Conservation (phyloP, 2,888 invertebrate species). For the Carterocephalus palaemon region DNA sequence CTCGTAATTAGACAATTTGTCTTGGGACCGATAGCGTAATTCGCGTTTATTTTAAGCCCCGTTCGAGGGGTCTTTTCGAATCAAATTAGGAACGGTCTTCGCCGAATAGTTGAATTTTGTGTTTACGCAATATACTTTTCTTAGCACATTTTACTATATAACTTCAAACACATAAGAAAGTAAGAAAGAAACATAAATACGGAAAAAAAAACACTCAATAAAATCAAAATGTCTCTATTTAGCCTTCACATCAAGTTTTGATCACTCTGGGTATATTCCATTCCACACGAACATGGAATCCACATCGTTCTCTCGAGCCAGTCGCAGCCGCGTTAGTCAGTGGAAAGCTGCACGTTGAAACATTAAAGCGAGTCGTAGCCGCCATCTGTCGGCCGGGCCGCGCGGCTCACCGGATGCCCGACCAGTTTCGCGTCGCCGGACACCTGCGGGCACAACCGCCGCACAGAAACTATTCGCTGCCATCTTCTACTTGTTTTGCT, state of each 20-base stretch:
- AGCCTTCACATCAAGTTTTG: no score
- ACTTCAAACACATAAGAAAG: no score
- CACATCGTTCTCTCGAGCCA: no score
- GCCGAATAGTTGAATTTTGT: no score
- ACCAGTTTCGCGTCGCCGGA: constrained; percentile 73
- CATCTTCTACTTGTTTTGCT: constrained; percentile 19
- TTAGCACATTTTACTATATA: no score
- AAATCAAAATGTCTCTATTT: no score
- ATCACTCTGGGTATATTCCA: no score
- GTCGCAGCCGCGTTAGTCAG: no score
- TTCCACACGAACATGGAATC: no score
- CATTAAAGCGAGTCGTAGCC: constrained; percentile 40
- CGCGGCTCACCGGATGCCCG: constrained; percentile 66
- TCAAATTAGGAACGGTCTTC: constrained; percentile 8
- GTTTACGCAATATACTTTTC: no score
- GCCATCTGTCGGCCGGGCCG: constrained; percentile 64
- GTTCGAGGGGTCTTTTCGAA: constrained; percentile 9
- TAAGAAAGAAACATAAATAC: no score
- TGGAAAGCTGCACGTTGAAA: constrained; percentile 35
- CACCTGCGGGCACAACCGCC: constrained; percentile 58
- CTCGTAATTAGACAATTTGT: constrained; percentile 64
- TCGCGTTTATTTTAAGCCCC: constrained; percentile 15
- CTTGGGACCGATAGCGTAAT: constrained; percentile 41
- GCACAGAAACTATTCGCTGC: constrained; percentile 28
- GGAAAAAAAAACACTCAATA: no score